These are phyloP conservation scores for Galeruca laticollis DNA, from an alignment of 2,888 invertebrate genomes.

Conservation along the genomic window DNA sequence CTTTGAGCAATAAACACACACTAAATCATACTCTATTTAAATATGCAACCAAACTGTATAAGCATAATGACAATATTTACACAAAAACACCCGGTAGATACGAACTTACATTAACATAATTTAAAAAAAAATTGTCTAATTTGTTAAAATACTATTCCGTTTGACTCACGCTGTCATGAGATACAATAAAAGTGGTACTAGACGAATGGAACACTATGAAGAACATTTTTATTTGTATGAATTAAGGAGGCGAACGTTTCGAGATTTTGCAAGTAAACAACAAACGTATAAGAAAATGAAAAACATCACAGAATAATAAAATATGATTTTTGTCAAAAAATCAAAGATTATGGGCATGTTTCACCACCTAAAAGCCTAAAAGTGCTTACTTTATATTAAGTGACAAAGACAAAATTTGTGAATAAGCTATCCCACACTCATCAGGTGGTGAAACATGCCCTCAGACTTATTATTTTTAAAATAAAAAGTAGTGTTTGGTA, in stretches of 20 bases:
- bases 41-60: neutral
- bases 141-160: conserved; percentile 56
- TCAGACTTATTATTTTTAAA: too few relatives aligned
- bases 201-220: conserved; percentile 49
- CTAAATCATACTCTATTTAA: neutral
- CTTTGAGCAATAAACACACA: neutral
- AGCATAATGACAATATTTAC: neutral
- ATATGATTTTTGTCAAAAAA: neutral
- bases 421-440: too few relatives aligned
- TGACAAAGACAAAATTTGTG: too few relatives aligned
- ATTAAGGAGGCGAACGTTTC: conserved; percentile 5
- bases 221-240: conserved; percentile 19
- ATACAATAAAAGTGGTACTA: conserved; percentile 43
- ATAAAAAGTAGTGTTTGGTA: too few relatives aligned
- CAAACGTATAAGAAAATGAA: neutral
- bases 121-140: conserved; percentile 59
- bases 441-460: too few relatives aligned
- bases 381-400: too few relatives aligned
- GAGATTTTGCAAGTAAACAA: neutral
- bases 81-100: conserved; percentile 23
- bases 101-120: conserved; percentile 53
- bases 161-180: conserved; percentile 41
- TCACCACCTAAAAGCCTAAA: too few relatives aligned
- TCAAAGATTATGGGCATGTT: too few relatives aligned
- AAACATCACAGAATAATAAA: neutral